Base-by-base conservation (phyloP, 2,113 vertebrate species). In the Thamnaconus septentrionalis region DNA sequence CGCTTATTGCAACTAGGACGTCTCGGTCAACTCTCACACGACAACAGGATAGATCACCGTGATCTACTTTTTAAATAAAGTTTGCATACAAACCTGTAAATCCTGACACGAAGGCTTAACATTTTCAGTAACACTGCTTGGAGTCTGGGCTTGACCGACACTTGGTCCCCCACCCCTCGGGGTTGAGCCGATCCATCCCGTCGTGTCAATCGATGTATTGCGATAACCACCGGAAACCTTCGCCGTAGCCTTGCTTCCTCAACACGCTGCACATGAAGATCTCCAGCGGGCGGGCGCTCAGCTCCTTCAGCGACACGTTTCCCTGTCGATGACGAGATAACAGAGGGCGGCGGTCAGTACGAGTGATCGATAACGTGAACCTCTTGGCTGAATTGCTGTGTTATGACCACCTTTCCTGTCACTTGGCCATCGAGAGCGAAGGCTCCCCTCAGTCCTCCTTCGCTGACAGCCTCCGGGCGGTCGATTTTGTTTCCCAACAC, bases 191-290 rank as follows among this genome's bases (percentile, higher is more conserved):
- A n/a, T n/a, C 7, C 53, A 43, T 40, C 18, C 18, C 11, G 40
- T 6, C 10, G 1, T 46, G 59, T 96, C 94, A 98, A 93, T 98
- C 96, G 46, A 98, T 96, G 81, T 98, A 98, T 88, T 98, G 96
- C 0, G 96, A 95, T 67, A 98, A 91, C 97, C 96, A 99, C 65
- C 96, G 91, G 89, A 98, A 99, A 58, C 96, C 96, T 82, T 99
- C 95, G 1, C 96, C 96, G 1, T 98, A 98, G 82, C 96, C 97
- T 92, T 98, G 96, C 69, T 92, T 93, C 85, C 96, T 97, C 78
- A 98, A 90, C 86, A 99, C 94, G 4, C 96, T 97, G 93, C 96
- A 98, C 96, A 98, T 98, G 87, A 98, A 99, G 73, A 99, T 94
- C 91, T 99, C 97, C 92, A 98, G 93, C 18, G 97, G 97, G 2